Evolutionary conservation across 2,113 vertebrate genomes (phyloP), one percentile per base, ranked within the genome.

Genomic region (Morphnarchus princeps): DNA sequence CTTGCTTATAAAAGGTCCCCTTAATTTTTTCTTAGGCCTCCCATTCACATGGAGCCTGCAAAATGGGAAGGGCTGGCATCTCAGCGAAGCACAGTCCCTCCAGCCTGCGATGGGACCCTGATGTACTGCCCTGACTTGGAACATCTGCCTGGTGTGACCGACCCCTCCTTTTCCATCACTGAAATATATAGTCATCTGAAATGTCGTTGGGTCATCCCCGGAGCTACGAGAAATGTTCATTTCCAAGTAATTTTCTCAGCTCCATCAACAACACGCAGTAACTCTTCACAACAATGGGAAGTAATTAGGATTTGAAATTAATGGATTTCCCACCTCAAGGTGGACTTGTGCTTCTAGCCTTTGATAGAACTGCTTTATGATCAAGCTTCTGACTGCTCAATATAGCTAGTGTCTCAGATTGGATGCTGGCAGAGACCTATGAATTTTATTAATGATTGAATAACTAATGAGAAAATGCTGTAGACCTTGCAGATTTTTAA

Each of bases 401-500:
- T 71, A 61, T 65, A 82, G 16, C 34, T 74, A 52, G 7, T 67
- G 16, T 28, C 43, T 95, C 49, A 94, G 42, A 59, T 0, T 76
- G 74, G 54, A 74, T 89, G 54, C 61, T 89, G 73, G 36, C 50
- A 89, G 66, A 92, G 66, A 84, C 36, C 50, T 85, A 52, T 47
- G 81, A 91, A 82, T 89, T 87, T 95, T 89, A 90, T 96, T 93
- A 94, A 88, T 77, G 78, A 80, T 16, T 70, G 77, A 95, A 96
- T 90, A 95, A 85, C 71, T 73, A 85, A 91, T 70, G 67, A 94
- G 62, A 89, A 95, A 95, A 87, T 82, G 49, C 29, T 82, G 54
- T 47, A 72, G 54, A 93, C n/a, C 22, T 93, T 91, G 57, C 54
- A 91, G 81, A 38, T 85, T 89, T 96, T 93, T 74, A 59, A 91